Evolutionary conservation across 2,113 vertebrate genomes (phyloP).

Genomic region (Balaenoptera acutorostrata): DNA sequence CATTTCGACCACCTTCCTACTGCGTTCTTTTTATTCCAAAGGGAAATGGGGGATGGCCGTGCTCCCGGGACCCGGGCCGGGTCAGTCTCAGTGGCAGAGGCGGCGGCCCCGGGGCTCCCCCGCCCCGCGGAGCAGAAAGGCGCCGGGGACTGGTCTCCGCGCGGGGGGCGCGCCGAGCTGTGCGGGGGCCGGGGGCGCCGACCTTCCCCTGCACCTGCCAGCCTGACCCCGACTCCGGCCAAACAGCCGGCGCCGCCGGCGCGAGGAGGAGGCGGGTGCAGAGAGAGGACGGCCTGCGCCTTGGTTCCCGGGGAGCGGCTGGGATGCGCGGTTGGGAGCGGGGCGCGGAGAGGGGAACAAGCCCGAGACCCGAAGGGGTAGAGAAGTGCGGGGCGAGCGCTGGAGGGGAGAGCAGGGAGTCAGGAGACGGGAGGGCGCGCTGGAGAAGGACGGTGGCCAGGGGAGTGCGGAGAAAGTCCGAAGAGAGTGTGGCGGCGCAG

Average conservation of each 20-base stretch:
- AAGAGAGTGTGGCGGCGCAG: too few relatives aligned
- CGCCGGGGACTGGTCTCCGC: not conserved
- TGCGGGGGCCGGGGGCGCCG: not conserved
- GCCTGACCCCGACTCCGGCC: too few relatives aligned
- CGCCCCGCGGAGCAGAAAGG: accelerated
- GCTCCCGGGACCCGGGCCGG: accelerated
- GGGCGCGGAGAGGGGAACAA: not conserved
- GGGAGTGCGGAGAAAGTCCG: not conserved
- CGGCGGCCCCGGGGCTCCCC: not conserved
- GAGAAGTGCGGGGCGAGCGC: not conserved
- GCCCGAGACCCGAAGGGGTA: too few relatives aligned
- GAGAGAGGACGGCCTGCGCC: not conserved
- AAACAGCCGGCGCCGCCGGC: accelerated
- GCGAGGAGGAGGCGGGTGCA: accelerated
- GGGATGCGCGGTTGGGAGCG: not conserved
- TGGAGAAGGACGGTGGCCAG: not conserved
- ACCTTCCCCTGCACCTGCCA: not conserved
- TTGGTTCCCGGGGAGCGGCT: not conserved
- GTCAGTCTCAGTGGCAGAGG: accelerated
- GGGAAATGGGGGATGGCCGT: too few relatives aligned
- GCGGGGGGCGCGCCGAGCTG: not conserved
- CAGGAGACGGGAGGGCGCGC: not conserved
- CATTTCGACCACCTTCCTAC: accelerated
- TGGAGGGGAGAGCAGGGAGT: not conserved
- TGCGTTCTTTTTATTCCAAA: accelerated